A percentile compares a stretch with the other conserved stretches of the same genome.
Conservation (phyloP, 1,140 invertebrate genomes). For the Panagrolaimus sp. region DNA sequence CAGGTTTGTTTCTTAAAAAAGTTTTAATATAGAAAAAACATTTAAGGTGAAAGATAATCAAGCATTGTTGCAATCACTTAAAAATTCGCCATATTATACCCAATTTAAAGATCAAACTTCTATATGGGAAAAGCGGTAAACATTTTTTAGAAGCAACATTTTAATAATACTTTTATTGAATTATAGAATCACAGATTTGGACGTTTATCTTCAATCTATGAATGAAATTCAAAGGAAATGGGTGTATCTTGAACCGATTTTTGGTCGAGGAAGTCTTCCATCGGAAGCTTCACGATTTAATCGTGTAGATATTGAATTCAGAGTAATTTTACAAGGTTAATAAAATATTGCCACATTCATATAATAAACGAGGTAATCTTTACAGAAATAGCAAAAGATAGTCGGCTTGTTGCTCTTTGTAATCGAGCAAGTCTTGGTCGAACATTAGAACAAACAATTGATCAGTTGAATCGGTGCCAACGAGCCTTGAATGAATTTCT, state of each 20-base stretch:
- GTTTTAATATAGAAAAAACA: not conserved
- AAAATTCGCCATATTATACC: conserved; percentile 71
- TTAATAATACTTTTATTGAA: not conserved
- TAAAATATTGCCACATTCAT: too few species aligned
- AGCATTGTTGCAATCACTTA: conserved; percentile 77
- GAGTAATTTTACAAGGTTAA: conserved; percentile 67
- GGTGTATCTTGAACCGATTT: conserved; percentile 96
- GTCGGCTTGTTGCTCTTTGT: conserved; percentile 72
- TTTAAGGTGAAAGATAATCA: conserved; percentile 80
- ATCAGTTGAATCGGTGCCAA: conserved; percentile 83
- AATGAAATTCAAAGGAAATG: conserved; percentile 85
- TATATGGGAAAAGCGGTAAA: conserved; percentile 73
- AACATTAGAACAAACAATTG: conserved; percentile 72
- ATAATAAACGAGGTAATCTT: too few species aligned
- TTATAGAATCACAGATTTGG: conserved; percentile 67
- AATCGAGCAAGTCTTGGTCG: conserved; percentile 69
- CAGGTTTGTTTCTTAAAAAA: conserved; percentile 65
- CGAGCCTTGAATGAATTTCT: conserved; percentile 88
- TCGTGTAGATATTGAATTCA: conserved; percentile 82
- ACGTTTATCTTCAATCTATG: conserved; percentile 70
- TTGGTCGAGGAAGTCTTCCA: conserved; percentile 73
- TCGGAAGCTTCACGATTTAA: conserved; percentile 77
- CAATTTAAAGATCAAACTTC: conserved; percentile 71
- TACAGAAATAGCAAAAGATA: conserved; percentile 71
- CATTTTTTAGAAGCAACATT: not conserved